Conservation (phyloP, 2,113 vertebrate genomes). For the Atlantisia rogersi region DNA sequence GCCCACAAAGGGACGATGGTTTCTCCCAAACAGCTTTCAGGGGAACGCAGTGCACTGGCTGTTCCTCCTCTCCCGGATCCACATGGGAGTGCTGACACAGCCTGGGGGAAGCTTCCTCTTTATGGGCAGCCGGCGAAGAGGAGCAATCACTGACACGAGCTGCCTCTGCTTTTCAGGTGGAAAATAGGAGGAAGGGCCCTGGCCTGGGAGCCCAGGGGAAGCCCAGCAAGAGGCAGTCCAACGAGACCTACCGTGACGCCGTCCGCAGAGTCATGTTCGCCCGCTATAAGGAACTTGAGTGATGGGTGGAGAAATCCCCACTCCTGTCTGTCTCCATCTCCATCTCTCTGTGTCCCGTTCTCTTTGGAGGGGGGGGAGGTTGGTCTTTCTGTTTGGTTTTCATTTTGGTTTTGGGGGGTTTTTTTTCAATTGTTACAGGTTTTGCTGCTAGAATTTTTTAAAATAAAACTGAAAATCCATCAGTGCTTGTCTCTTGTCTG, state of each 20-base stretch:
- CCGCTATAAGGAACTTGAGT: conserved; percentile 94
- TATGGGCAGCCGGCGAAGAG: not conserved
- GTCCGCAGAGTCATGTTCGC: conserved; percentile 97
- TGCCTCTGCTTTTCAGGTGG: conserved; percentile 61
- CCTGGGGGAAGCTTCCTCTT: not conserved
- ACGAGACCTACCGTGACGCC: conserved; percentile 90
- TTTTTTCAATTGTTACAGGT: conserved; percentile 76
- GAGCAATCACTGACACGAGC: not conserved
- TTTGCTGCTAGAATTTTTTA: conserved; percentile 83
- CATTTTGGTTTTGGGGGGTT: not conserved
- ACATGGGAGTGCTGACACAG: not conserved
- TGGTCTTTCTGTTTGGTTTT: not conserved
- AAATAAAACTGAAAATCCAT: conserved; percentile 70
- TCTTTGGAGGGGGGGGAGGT: conserved; percentile 7
- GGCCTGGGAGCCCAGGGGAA: conserved; percentile 82
- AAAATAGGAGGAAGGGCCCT: conserved; percentile 84
- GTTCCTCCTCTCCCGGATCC: fast-evolving
- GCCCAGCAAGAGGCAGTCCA: conserved; percentile 79
- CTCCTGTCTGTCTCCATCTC: not conserved
- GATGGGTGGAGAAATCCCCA: conserved; percentile 45
- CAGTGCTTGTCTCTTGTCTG: not conserved
- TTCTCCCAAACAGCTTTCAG: not conserved
- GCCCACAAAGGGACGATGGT: not conserved
- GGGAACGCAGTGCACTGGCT: not conserved
- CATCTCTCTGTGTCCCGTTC: conserved; percentile 63